These are phyloP conservation scores for Alexandromys fortis DNA, from an alignment of 2,113 vertebrate species.

Conservation along the genomic window DNA sequence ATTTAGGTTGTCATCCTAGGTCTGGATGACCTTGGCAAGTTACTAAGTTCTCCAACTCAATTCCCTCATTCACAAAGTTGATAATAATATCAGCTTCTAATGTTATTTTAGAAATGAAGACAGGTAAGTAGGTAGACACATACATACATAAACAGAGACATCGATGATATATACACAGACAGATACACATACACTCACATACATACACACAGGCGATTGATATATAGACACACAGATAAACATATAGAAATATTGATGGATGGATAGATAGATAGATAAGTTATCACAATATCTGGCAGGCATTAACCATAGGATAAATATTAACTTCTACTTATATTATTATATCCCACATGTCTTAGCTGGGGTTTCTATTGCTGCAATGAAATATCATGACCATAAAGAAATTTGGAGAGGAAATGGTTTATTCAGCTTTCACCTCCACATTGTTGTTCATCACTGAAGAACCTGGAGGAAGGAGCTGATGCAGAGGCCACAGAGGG, in stretches of 20 bases:
- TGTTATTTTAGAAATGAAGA: neutral
- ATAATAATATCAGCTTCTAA: neutral
- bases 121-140: neutral
- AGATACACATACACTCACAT: neutral
- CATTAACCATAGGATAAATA: neutral
- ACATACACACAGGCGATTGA: neutral
- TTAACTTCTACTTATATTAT: conserved; percentile 24
- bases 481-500: neutral
- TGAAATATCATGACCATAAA: neutral
- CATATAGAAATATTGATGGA: neutral
- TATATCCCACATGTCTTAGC: neutral
- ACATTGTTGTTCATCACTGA: neutral
- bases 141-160: neutral
- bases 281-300: neutral
- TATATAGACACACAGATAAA: neutral
- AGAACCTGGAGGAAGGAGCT: neutral
- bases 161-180: neutral
- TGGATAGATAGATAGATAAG: neutral
- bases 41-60: neutral
- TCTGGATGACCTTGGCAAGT: neutral
- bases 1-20: neutral
- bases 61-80: neutral
- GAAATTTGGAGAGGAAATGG: neutral
- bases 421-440: neutral
- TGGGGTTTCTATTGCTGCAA: neutral